phyloP scores from a whole-genome alignment of 2,113 vertebrate genomes.

The Neomonachus schauinslandi region DNA sequence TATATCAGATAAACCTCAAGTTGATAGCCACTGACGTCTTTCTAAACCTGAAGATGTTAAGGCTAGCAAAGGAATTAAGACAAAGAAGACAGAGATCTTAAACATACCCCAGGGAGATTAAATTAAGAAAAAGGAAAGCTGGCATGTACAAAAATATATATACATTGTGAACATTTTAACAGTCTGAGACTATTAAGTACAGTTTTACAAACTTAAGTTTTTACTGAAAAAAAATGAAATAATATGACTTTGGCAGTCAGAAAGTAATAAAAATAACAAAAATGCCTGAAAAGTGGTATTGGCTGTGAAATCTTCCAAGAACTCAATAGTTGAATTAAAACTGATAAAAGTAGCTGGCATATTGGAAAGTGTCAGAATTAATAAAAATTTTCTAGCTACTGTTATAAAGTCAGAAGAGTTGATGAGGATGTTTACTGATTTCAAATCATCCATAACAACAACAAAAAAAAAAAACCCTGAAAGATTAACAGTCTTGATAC shows the following conservation, averaged over 20 bases:
- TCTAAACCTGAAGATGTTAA: conserved; percentile 44
- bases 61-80: background rate
- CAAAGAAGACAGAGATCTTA: conserved; percentile 5
- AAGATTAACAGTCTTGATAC: background rate
- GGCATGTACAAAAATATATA: background rate
- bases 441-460: background rate
- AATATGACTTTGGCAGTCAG: background rate
- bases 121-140: conserved; percentile 46
- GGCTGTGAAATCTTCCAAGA: background rate
- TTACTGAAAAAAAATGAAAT: background rate
- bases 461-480: background rate
- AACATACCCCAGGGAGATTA: background rate
- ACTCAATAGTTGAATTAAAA: conserved; percentile 1
- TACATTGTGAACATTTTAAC: background rate
- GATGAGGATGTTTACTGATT: background rate
- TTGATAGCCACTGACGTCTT: background rate
- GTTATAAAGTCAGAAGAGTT: background rate
- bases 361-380: conserved; percentile 49
- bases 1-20: background rate
- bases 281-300: background rate
- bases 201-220: conserved; percentile 31
- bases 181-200: background rate
- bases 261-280: conserved; percentile 38
- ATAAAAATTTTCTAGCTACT: background rate
- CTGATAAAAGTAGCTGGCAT: background rate